Evolutionary conservation across 2,113 vertebrate species (phyloP), one percentile per base, ranked within the genome.

Genomic region (Strix aluco): DNA sequence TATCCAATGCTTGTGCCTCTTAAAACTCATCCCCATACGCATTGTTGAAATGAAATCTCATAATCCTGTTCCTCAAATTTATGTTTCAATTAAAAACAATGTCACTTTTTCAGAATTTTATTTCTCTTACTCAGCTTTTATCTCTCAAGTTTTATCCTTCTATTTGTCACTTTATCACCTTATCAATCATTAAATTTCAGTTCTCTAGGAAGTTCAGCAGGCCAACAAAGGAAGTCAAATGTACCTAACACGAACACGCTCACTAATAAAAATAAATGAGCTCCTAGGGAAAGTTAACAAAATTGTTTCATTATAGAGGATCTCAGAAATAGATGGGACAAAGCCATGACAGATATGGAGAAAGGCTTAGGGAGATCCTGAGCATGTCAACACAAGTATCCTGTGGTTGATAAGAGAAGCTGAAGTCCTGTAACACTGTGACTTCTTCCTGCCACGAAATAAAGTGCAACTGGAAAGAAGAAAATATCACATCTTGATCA

Each of bases 41-140:
- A 17, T 92, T 83, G n/a, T 91, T 96, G 71, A 97, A 95, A 97
- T 95, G 67, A 97, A 97, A 93, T 75, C 91, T 95, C 91, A 90
- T 96, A 75, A 95, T 94, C 47, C 73, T 83, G 30, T 91, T 95
- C 55, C 70, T 96, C 27, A 97, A 98, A 98, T 98, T 93, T 96
- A 96, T 97, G 93, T 90, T 97, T 96, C 96, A 96, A 86, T 98
- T 98, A 97, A 96, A 94, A 97, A 54, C 6, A 3, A 78, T 93
- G 67, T 89, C 79, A 89, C 61, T 96, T 97, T 84, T 95, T 83
- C 55, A 8, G 5, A 92, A 81, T 15, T 96, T 97, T 85, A 90
- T 97, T 97, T 96, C 61, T 92, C 81, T 96, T 95, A 71, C 10
- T 94, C 67, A 42, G 67, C 62, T 95, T 96, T 81, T 96, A 13